These are phyloP conservation scores for Papilio aristodemus DNA, from an alignment of 1,140 invertebrate genomes.

Conservation along the genomic window DNA sequence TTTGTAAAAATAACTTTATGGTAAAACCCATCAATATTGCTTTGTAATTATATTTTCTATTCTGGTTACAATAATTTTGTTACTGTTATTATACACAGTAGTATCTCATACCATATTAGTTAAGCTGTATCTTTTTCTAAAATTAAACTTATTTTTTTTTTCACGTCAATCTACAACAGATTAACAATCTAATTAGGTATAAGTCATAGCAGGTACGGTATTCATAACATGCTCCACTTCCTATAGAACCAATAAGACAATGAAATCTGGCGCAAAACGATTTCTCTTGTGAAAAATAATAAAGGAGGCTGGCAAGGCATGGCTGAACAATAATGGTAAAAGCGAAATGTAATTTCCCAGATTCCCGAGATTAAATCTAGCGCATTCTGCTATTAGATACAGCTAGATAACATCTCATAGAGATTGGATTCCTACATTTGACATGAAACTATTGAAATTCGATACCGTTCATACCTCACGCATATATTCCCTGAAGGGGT, in stretches of 20 bases:
- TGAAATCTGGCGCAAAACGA: constrained; percentile 53
- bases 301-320: constrained; percentile 54
- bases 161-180: neutral
- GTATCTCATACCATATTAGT: too few species aligned
- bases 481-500: too few species aligned
- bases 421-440: constrained; percentile 16
- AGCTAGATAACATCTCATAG: constrained; percentile 18
- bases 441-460: neutral
- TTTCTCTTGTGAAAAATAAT: constrained; percentile 66
- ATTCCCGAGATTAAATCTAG: constrained; percentile 62
- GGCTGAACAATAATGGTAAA: constrained; percentile 57
- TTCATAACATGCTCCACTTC: constrained; percentile 33
- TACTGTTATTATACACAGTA: too few species aligned
- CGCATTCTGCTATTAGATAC: constrained; percentile 39
- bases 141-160: neutral
- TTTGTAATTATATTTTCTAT: too few species aligned
- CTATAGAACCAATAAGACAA: constrained; percentile 35
- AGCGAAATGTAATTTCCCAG: constrained; percentile 64
- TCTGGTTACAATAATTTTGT: too few species aligned
- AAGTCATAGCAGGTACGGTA: constrained; percentile 6
- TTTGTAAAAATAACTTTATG: too few species aligned
- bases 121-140: too few species aligned
- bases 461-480: neutral
- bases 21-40: too few species aligned
- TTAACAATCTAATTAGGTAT: neutral